Evolutionary conservation across 2,888 invertebrate species (phyloP), one percentile per base, ranked within the genome.

Genomic region (Augiades crinisus): DNA sequence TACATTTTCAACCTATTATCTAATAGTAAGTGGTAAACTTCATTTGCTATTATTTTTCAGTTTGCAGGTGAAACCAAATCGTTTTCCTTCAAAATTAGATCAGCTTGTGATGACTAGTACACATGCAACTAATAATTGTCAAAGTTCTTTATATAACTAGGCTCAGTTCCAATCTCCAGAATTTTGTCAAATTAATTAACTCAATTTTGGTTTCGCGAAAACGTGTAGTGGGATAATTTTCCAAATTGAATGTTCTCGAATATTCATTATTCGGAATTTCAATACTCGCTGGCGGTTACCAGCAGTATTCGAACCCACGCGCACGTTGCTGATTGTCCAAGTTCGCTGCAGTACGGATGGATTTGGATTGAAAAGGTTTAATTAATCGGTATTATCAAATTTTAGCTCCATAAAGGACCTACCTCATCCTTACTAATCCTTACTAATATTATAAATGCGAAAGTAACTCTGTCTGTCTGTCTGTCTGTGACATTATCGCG

Each of bases 181-280:
- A 47, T 47, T 30, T 21, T 30, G 30, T 47, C 30, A 47, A 47
- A 46, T 37, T n/a, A 27, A 47, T 47, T 46, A 30, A 30, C 27
- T 27, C 30, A 6, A 27, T 12, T 41, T 16, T 30, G 30, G 30
- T 38, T 19, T 24, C 17, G 19, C 17, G 19, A 38, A 47, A 47
- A 17, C 36, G 30, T 21, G 19, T 38, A 31, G 19, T 43, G 47
- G 27, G 37, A 37, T 37, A 38, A 47, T 47, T 21, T 13, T 10
- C n/a, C 27, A n/a, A 40, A 30, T 41, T 41, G 24, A 43, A 47
- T 21, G 38, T 38, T 38, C 30, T 10, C 13, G 31, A 27, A 47
- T 21, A 31, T 31, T 30, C 47, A 38, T 30, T 47, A 10, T 47
- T 47, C 14, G 30, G 8, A 16, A 40, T 30, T 41, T 41, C 17